Evolutionary conservation across 2,113 vertebrate species (phyloP).

Genomic region (Archilochus colubris): DNA sequence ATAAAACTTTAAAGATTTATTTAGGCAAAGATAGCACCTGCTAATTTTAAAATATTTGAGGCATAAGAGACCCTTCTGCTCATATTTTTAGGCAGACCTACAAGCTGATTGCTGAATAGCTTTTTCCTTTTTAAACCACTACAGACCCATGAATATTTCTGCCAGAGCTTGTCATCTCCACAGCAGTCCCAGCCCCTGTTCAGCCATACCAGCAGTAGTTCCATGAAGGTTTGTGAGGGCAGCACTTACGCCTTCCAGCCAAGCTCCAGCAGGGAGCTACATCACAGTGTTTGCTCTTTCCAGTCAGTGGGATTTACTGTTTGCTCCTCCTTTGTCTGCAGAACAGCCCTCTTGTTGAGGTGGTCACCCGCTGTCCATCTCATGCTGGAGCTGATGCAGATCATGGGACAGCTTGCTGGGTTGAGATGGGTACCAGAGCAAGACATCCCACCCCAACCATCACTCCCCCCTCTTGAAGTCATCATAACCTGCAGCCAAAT

Average conservation of each 20-base stretch:
- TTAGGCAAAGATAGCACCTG: background rate
- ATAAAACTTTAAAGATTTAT: background rate
- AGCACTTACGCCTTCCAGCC: background rate
- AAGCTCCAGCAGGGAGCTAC: background rate
- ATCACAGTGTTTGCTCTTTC: background rate
- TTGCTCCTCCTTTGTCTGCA: background rate
- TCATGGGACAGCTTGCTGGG: accelerated
- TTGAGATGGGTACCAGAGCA: accelerated
- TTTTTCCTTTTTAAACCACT: background rate
- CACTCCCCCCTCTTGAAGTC: background rate
- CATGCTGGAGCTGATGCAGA: background rate
- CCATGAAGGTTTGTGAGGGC: background rate
- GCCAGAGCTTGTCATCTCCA: background rate
- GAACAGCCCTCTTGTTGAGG: background rate
- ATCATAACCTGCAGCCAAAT: background rate
- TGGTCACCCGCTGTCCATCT: accelerated
- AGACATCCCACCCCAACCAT: background rate
- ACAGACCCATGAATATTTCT: background rate
- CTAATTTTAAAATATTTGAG: background rate
- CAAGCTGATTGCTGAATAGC: background rate
- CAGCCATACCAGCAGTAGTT: background rate
- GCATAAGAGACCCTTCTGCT: background rate
- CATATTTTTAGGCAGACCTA: background rate
- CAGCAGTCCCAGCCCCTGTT: background rate
- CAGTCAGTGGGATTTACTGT: background rate